phyloP scores from a whole-genome alignment of 2,797 vertebrate genomes.

The Phaenicophaeus curvirostris region DNA sequence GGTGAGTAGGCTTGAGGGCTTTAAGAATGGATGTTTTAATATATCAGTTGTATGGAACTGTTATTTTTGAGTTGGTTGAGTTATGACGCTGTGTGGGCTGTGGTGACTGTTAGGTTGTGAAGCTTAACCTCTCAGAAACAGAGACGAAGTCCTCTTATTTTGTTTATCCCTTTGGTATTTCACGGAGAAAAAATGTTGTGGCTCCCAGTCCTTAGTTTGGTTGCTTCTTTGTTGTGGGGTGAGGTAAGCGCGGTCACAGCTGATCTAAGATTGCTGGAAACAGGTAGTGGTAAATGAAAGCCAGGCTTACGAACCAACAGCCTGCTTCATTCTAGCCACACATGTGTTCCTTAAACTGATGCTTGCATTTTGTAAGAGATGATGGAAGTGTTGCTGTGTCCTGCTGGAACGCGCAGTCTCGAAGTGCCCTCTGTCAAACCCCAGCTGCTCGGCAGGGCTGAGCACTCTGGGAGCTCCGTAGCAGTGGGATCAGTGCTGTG shows the following conservation, averaged over 20 bases:
- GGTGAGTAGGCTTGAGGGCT: constrained; percentile 77
- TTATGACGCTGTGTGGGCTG: fast-evolving
- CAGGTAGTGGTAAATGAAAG: not conserved
- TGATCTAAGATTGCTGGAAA: not conserved
- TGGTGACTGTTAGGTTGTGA: not conserved
- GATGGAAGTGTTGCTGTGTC: not conserved
- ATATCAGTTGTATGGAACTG: not conserved
- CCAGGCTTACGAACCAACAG: not conserved
- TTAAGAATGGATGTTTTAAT: not conserved
- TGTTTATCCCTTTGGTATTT: not conserved
- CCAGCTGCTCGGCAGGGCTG: too few species aligned
- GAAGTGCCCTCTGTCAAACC: not conserved
- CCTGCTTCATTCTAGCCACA: not conserved
- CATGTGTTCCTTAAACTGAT: not conserved
- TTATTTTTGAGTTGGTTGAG: not conserved
- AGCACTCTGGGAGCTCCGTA: not conserved
- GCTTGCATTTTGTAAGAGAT: not conserved
- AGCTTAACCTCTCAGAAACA: not conserved
- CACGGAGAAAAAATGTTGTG: not conserved
- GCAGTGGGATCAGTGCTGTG: not conserved
- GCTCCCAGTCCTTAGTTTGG: not conserved
- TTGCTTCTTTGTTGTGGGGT: not conserved
- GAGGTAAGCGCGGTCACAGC: not conserved
- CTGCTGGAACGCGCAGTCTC: not conserved
- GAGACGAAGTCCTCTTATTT: not conserved